Evolutionary conservation across 53 echinoderm and acorn worm species (phyloP), one percentile per base, ranked within the genome.

Genomic region (Pentamera pediparva): DNA sequence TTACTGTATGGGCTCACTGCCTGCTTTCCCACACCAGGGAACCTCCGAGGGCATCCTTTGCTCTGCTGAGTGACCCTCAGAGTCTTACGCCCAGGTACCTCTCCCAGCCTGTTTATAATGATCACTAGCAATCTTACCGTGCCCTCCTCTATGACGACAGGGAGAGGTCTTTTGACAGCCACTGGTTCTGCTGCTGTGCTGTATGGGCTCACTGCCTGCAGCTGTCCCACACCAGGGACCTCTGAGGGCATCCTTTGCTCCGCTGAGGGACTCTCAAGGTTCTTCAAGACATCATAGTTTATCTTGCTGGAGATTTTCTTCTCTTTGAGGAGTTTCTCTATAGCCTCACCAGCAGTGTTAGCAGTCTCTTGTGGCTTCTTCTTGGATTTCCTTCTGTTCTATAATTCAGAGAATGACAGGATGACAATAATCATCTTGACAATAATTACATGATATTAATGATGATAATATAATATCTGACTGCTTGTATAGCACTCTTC

Each of bases 241-340:
- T n/a, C n/a, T n/a, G n/a, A n/a, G n/a, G n/a, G n/a, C n/a, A n/a
- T n/a, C n/a, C n/a, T n/a, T n/a, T n/a, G n/a, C n/a, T 53, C 73
- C 15, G 52, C 75, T 53, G 84, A 80, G 7, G 80, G 35, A 51
- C 64, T 85, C 60, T 89, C 86, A 4, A 95, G 74, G 41, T 91
- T 91, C 54, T 91, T 74, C 26, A 95, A 75, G 2, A 95, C 96
- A 48, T 95, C 96, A 35, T 95, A 95, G 56, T 95, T 95, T 41
- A 95, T 95, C 73, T 95, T 95, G 53, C 91, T 88, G 22, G 96
- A 95, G 69, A 95, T 95, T 56, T 88, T 95, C 81, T 85, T 91
- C 77, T 95, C 96, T 29, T 81, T 79, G n/a, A 95, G 37, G 6
- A 95, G 79, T 62, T 95, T 95, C 56, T 95, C 90, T 15, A 95